phyloP scores from a whole-genome alignment of 2,797 vertebrate genomes.

The Gypaetus barbatus region DNA sequence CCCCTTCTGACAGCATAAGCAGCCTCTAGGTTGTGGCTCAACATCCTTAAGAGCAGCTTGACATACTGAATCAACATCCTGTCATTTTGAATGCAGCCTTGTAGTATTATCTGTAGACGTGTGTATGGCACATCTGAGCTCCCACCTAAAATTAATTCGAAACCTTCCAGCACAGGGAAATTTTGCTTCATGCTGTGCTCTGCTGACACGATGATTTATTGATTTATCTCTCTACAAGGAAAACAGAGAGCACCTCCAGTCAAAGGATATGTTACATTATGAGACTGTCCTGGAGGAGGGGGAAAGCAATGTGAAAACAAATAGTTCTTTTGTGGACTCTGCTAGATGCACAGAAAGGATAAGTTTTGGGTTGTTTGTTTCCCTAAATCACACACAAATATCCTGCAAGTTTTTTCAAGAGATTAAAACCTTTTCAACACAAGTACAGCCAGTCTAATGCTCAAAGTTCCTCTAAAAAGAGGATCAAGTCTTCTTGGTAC shows the following conservation, averaged over 20 bases:
- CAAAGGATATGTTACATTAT: not conserved
- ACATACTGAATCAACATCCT: not conserved
- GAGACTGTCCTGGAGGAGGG: not conserved
- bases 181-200: not conserved
- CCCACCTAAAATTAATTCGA: not conserved
- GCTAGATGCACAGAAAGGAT: not conserved
- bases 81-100: not conserved
- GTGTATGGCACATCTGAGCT: not conserved
- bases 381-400: not conserved
- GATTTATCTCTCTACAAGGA: not conserved
- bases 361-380: not conserved
- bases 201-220: slow-evolving; percentile 18
- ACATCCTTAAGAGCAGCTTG: not conserved
- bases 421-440: not conserved
- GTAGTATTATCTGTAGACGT: not conserved
- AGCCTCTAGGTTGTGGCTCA: not conserved
- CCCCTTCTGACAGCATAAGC: not conserved
- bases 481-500: not conserved
- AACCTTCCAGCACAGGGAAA: not conserved
- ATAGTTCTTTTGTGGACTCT: not conserved
- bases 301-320: not conserved
- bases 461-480: not conserved
- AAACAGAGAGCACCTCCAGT: not conserved
- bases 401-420: not conserved
- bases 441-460: not conserved